A percentile compares a stretch with the other conserved stretches of the same genome.
Evolutionary conservation across 2,888 invertebrate genomes (phyloP).

Genomic region (Odontothrips loti): DNA sequence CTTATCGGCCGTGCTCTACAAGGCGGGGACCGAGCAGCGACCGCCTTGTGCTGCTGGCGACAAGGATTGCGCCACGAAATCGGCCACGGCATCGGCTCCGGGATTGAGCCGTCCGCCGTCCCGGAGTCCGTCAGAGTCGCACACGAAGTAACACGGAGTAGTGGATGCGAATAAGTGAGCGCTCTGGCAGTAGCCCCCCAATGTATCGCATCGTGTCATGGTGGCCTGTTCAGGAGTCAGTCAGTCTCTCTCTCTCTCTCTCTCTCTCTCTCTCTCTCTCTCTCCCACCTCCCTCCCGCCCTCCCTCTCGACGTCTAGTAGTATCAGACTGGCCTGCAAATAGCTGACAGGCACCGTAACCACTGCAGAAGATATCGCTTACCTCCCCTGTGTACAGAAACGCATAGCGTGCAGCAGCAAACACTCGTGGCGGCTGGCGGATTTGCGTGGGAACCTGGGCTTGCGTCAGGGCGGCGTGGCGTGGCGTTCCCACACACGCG

Average conservation of each 20-base stretch:
- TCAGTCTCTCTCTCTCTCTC: neutral
- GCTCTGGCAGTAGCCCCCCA: too few species aligned
- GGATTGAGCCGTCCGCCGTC: too few species aligned
- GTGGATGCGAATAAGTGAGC: too few species aligned
- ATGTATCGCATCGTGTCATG: too few species aligned
- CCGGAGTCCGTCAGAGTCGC: too few species aligned
- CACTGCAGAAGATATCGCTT: neutral
- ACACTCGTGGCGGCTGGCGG: neutral
- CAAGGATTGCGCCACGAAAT: too few species aligned
- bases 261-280: neutral
- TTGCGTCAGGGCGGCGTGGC: constrained; percentile 1
- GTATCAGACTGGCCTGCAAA: neutral
- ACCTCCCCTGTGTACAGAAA: neutral
- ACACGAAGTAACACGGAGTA: too few species aligned
- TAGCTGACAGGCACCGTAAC: neutral
- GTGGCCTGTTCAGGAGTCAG: neutral
- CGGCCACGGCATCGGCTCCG: too few species aligned
- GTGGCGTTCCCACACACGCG: neutral
- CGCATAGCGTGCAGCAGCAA: neutral
- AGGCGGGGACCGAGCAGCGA: too few species aligned
- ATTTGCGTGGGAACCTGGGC: neutral
- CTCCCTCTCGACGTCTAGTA: neutral
- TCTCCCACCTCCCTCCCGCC: too few species aligned
- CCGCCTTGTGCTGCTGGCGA: too few species aligned
- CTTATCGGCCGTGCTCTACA: too few species aligned